Percentiles rank a stretch among this genome's conserved stretches.
phyloP scores from a whole-genome alignment of 2,888 invertebrate genomes.

The Rhamphomyia laevipes region DNA sequence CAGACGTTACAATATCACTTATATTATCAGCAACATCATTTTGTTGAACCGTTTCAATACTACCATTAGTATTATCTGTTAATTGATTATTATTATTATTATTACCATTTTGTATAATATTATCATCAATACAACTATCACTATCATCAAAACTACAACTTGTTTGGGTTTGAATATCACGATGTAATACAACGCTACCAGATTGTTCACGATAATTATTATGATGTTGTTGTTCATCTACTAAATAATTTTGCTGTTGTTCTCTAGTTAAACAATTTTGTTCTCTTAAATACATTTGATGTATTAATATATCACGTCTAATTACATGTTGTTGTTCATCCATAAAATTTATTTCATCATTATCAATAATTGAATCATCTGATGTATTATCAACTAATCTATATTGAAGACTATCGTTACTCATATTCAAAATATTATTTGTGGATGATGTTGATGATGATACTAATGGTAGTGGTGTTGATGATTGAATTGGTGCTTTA shows the following conservation, averaged over 20 bases:
- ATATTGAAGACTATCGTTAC: background rate
- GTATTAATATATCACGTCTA: no score
- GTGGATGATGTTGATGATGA: conserved; percentile 3
- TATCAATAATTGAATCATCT: no score
- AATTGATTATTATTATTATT: background rate
- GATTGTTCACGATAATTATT: background rate
- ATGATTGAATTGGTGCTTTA: conserved; percentile 10
- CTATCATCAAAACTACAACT: background rate
- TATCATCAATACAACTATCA: background rate
- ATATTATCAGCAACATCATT: background rate
- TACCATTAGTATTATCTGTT: background rate
- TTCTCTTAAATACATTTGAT: no score
- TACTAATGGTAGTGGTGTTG: conserved; percentile 9
- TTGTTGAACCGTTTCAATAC: background rate
- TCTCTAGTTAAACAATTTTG: no score
- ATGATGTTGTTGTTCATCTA: background rate
- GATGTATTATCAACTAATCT: background rate
- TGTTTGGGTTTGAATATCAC: conserved; percentile 1
- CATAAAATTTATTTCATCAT: background rate
- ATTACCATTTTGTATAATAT: background rate
- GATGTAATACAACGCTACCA: background rate
- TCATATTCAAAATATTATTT: background rate
- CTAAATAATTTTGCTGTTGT: background rate
- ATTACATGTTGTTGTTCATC: background rate
- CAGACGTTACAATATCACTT: no score